Conservation (phyloP, 2,888 invertebrate genomes). For the Xylota sylvarum region DNA sequence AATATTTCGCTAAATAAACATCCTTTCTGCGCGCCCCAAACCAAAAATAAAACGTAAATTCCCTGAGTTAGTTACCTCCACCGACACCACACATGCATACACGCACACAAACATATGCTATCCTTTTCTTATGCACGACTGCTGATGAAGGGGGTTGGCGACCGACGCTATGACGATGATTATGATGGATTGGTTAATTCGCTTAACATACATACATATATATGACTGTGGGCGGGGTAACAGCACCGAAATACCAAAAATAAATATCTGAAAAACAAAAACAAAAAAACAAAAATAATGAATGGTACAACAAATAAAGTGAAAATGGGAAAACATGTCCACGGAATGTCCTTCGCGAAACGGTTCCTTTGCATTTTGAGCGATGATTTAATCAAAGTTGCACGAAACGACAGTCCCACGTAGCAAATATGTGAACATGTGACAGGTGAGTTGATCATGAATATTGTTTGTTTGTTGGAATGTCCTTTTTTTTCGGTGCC, state of each 20-base stretch:
- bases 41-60: constrained; percentile 43
- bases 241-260: constrained; percentile 25
- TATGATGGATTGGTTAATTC: constrained; percentile 76
- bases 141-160: constrained; percentile 20
- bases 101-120: constrained; percentile 11
- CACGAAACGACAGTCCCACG: constrained; percentile 38
- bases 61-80: constrained; percentile 41
- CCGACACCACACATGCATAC: not conserved
- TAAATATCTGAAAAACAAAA: constrained; percentile 26
- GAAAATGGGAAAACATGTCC: constrained; percentile 66
- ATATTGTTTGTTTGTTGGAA: constrained; percentile 39
- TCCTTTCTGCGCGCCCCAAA: constrained; percentile 37
- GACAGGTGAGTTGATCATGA: constrained; percentile 69
- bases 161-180: constrained; percentile 58
- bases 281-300: constrained; percentile 27
- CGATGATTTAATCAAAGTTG: constrained; percentile 70
- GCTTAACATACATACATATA: constrained; percentile 36
- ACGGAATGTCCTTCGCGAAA: constrained; percentile 50
- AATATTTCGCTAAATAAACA: constrained; percentile 71
- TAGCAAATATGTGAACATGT: constrained; percentile 56
- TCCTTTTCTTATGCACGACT: constrained; percentile 42
- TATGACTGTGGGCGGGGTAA: constrained; percentile 15
- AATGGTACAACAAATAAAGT: constrained; percentile 59
- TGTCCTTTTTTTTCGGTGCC: constrained; percentile 36
- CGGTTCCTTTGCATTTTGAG: constrained; percentile 49